Conservation (phyloP, 1,140 invertebrate genomes). For the Agrilus planipennis region DNA sequence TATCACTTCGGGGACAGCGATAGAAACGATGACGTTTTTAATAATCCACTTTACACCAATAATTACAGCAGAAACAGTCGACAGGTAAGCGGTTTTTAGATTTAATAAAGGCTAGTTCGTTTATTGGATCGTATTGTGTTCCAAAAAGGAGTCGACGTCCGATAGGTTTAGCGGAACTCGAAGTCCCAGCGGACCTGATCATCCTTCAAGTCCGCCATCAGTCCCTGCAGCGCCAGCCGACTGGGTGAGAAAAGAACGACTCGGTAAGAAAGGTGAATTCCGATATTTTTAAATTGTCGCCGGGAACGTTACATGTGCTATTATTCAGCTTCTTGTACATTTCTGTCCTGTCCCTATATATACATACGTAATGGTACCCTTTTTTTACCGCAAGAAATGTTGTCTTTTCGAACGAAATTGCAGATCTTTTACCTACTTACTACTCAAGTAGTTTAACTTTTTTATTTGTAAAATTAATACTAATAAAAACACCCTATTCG, state of each 20-base stretch:
- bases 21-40: slow-evolving; percentile 46
- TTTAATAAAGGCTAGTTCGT: too few relatives aligned
- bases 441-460: too few relatives aligned
- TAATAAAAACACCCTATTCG: too few relatives aligned
- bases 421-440: too few relatives aligned
- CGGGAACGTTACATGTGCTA: too few relatives aligned
- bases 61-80: slow-evolving; percentile 14
- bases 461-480: too few relatives aligned
- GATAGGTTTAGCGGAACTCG: slow-evolving; percentile 21
- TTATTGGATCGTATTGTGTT: too few relatives aligned
- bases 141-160: slow-evolving; percentile 25
- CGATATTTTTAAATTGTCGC: slow-evolving; percentile 68
- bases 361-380: background rate
- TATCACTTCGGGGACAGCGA: slow-evolving; percentile 15
- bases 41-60: slow-evolving; percentile 55
- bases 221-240: slow-evolving; percentile 49
- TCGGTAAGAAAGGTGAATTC: slow-evolving; percentile 92
- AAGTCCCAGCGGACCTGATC: slow-evolving; percentile 16
- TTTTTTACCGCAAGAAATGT: too few relatives aligned
- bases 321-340: too few relatives aligned
- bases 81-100: slow-evolving; percentile 15
- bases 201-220: slow-evolving; percentile 15
- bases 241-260: slow-evolving; percentile 73
- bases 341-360: background rate
- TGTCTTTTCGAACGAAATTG: too few relatives aligned